These are phyloP conservation scores for Nemurella pictetii DNA, from an alignment of 2,888 invertebrate species.

Conservation along the genomic window DNA sequence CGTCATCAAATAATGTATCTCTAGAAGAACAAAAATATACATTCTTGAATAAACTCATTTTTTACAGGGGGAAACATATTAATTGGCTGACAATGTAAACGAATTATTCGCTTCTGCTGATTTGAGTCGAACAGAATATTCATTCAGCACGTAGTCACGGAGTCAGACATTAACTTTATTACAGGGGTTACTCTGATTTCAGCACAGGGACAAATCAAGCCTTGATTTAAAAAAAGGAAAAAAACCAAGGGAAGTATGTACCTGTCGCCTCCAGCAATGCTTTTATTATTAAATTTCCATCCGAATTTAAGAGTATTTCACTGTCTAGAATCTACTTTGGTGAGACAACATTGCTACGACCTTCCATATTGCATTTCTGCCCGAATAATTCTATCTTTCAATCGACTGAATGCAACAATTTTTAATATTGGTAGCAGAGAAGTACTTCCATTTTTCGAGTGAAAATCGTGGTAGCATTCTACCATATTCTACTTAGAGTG, in stretches of 20 bases:
- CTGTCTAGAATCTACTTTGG: conserved; percentile 31
- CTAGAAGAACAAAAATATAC: neutral
- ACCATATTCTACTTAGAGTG: conserved; percentile 7
- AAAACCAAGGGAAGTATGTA: conserved; percentile 44
- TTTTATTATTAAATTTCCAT: conserved; percentile 36
- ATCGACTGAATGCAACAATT: conserved; percentile 42
- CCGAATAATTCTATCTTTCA: conserved; percentile 41
- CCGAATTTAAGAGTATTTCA: conserved; percentile 25
- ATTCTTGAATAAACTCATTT: neutral
- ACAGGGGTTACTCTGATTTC: neutral
- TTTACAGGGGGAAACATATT: neutral
- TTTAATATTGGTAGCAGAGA: conserved; percentile 38
- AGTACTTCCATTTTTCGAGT: neutral
- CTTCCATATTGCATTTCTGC: conserved; percentile 42
- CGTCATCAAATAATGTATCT: neutral
- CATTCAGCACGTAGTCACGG: neutral
- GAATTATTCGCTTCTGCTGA: neutral
- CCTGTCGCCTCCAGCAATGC: conserved; percentile 37
- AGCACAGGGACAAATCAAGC: neutral
- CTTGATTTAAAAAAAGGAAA: neutral
- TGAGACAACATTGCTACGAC: conserved; percentile 35
- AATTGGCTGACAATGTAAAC: neutral
- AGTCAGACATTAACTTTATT: neutral
- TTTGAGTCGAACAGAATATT: conserved; percentile 2
- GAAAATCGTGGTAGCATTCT: neutral